Conservation (phyloP, 2,113 vertebrate genomes). For the Carassius carassius region DNA sequence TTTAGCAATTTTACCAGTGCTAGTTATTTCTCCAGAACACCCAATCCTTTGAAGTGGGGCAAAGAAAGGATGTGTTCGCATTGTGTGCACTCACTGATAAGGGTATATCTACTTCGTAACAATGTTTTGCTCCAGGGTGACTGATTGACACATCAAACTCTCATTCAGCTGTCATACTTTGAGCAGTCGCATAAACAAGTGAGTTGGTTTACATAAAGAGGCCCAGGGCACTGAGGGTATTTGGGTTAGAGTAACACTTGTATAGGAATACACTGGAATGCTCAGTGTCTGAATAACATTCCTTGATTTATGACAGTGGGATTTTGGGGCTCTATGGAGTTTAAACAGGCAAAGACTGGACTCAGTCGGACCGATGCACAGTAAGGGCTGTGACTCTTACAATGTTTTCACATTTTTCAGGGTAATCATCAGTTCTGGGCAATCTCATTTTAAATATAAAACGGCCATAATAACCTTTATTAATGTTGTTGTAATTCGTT, state of each 20-base stretch:
- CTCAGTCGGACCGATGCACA: background rate
- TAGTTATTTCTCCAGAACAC: background rate
- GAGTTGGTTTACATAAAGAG: background rate
- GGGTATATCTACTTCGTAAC: background rate
- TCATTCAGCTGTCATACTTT: background rate
- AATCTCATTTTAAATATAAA: background rate
- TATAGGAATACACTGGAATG: background rate
- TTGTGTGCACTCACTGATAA: background rate
- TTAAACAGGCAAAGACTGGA: background rate
- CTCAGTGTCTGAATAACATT: background rate
- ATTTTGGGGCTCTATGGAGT: background rate
- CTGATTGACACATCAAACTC: background rate
- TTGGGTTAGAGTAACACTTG: background rate
- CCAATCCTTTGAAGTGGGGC: no score
- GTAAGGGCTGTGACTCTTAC: no score
- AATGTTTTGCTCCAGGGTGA: background rate
- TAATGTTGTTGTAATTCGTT: background rate
- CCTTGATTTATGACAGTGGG: constrained; percentile 24
- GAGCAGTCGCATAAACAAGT: background rate
- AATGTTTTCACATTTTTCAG: background rate
- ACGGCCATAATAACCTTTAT: background rate
- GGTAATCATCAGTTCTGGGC: background rate
- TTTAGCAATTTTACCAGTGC: background rate
- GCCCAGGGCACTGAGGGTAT: background rate
- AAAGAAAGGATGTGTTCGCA: background rate